phyloP scores from a whole-genome alignment of 2,797 vertebrate species.

The Dermochelys coriacea region DNA sequence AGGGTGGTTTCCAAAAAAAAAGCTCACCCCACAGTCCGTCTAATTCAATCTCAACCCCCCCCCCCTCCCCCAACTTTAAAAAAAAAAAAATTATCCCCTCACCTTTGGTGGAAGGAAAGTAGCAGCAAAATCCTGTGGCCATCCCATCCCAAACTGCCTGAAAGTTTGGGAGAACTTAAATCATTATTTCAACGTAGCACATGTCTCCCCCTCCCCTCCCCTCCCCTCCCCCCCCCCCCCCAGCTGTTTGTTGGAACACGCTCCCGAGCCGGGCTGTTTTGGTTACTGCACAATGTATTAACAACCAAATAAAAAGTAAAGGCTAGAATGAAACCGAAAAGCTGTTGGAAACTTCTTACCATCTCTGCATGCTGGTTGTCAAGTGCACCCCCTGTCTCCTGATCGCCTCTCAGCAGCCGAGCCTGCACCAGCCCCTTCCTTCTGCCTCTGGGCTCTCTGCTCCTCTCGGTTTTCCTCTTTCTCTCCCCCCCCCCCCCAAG shows the following conservation, averaged over 20 bases:
- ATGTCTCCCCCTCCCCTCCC: constrained; percentile 11
- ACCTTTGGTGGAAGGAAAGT: neutral
- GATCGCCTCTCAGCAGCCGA: constrained; percentile 81
- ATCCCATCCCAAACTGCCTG: constrained; percentile 8
- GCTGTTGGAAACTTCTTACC: constrained; percentile 86
- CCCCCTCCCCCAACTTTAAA: neutral
- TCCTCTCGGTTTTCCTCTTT: constrained; percentile 48
- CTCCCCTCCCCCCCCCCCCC: constrained; percentile 2
- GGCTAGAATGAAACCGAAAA: constrained; percentile 73
- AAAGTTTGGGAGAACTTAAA: constrained; percentile 23
- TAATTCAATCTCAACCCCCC: constrained; percentile 21
- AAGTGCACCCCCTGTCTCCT: constrained; percentile 84
- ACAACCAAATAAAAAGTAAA: constrained; percentile 62
- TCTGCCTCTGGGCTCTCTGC: constrained; percentile 66
- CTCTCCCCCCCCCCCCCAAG: constrained; percentile 11
- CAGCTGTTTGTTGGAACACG: constrained; percentile 47
- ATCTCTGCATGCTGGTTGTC: constrained; percentile 86
- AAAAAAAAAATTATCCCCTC: neutral
- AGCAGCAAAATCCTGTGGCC: constrained; percentile 15
- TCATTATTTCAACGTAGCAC: neutral
- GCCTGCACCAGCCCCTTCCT: constrained; percentile 78
- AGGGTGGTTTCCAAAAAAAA: constrained; percentile 13
- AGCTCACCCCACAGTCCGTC: constrained; percentile 16
- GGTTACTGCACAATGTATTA: constrained; percentile 58
- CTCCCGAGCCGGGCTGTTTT: constrained; percentile 58